phyloP scores from a whole-genome alignment of 2,888 invertebrate genomes.

The Odontocolon sp. region DNA sequence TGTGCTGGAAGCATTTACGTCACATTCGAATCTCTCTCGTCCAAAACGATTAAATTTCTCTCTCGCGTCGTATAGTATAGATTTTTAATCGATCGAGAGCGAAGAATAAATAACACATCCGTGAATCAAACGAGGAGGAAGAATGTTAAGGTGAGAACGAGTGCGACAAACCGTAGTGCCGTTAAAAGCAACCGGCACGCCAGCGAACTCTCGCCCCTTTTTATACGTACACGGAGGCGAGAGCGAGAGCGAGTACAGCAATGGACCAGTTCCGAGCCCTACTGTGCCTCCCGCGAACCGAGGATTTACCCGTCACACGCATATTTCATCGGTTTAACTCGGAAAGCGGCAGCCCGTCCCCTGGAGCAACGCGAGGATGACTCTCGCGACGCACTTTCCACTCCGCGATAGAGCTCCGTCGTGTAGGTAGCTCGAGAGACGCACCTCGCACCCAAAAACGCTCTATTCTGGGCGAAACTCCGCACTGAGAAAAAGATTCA shows the following conservation, averaged over 20 bases:
- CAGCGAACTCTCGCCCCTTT: not conserved
- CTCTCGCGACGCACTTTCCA: conserved; percentile 34
- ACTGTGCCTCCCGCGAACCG: conserved; percentile 56
- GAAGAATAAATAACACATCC: conserved; percentile 53
- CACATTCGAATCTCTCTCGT: no score
- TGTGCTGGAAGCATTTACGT: no score
- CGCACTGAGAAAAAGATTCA: no score
- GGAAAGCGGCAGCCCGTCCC: not conserved
- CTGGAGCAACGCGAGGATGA: not conserved
- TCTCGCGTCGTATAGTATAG: no score
- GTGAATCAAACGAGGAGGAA: not conserved
- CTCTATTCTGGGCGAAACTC: no score
- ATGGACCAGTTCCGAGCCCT: no score
- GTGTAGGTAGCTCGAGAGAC: no score
- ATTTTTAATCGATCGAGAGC: not conserved
- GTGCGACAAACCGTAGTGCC: conserved; percentile 21
- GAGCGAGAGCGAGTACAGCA: no score
- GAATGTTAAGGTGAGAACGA: conserved; percentile 35
- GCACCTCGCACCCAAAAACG: no score
- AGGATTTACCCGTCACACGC: conserved; percentile 59
- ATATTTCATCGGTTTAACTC: conserved; percentile 57
- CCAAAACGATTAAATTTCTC: no score
- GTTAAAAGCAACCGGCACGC: conserved; percentile 15
- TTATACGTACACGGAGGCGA: conserved; percentile 52
- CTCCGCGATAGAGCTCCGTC: no score